These are phyloP conservation scores for Rhadina sibilatrix DNA, from an alignment of 2,113 vertebrate species.

Conservation along the genomic window DNA sequence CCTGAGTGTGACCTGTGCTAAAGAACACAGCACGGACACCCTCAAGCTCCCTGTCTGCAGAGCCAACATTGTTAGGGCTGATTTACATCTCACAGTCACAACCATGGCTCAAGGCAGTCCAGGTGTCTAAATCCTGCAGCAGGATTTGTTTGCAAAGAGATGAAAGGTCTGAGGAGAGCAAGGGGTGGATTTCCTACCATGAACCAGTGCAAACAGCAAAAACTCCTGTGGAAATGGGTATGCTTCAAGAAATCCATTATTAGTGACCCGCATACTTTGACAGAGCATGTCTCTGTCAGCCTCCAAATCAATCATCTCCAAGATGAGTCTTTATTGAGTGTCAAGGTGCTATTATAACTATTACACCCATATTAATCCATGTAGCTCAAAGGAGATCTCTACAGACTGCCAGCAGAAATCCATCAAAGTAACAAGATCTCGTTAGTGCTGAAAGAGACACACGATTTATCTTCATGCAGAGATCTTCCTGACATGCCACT, in stretches of 20 bases:
- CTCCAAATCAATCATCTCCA: neutral
- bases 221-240: neutral
- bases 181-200: neutral
- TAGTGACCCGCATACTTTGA: neutral
- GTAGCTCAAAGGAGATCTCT: neutral
- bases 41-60: neutral
- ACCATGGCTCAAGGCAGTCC: fast-evolving
- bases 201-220: fast-evolving
- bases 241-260: neutral
- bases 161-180: neutral
- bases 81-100: neutral
- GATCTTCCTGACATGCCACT: neutral
- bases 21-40: neutral
- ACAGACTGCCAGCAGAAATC: conserved; percentile 11
- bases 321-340: neutral
- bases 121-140: neutral
- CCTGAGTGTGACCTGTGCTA: fast-evolving
- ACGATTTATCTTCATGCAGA: conserved; percentile 1
- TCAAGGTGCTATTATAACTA: neutral
- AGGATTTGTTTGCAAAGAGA: neutral
- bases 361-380: neutral
- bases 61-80: neutral
- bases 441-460: neutral
- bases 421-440: neutral
- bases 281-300: neutral